Base-by-base conservation (phyloP, 1,140 invertebrate genomes). In the Berghia stephanieae region DNA sequence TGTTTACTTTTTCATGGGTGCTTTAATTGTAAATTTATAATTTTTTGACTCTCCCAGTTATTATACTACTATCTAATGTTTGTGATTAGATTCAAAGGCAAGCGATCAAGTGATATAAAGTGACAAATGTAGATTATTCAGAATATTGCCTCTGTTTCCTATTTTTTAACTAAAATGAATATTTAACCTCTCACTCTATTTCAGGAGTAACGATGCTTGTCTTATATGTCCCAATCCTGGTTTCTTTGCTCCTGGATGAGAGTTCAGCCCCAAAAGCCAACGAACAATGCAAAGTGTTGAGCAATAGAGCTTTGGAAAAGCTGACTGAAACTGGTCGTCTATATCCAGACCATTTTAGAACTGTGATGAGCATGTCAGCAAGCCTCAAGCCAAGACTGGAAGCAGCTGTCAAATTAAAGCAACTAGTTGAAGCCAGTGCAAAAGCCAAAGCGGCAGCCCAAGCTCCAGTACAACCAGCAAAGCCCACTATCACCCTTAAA, bases 291-390 rank as follows among this genome's bases (percentile, higher is more conserved):
- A 89, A 92, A 31, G 90, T 91, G 70, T 90, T 98, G 24, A 96
- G 98, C 89, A 95, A 97, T 78, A 93, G 94, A 83, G 94, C 95
- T 79, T 91, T 98, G 78, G 93, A 96, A 81, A 94, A 94, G 92
- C 91, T 99, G 18, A 96, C 95, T 89, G 94, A 94, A 87, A 94
- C 98, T 85, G 96, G 96, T 42, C 95, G 96, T 2, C 94, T 95
- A 87, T 86, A 86, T 82, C 85, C 84, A 72, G 86, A 96, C 92
- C 95, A 98, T 90, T 98, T 99, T 87, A 96, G 96, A 86, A 92
- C 92, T 21, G 91, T 98, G 78, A 96, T 98, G 94, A 92, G 92
- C 16, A 93, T 94, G 81, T 94, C 94, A 0, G 91, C 92, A 0
- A 94, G 95, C 38, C 89, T 98, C 75, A 93, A 95, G 81, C 92